Conservation (phyloP, 2,888 invertebrate genomes). For the Caenorhabditis becei region DNA sequence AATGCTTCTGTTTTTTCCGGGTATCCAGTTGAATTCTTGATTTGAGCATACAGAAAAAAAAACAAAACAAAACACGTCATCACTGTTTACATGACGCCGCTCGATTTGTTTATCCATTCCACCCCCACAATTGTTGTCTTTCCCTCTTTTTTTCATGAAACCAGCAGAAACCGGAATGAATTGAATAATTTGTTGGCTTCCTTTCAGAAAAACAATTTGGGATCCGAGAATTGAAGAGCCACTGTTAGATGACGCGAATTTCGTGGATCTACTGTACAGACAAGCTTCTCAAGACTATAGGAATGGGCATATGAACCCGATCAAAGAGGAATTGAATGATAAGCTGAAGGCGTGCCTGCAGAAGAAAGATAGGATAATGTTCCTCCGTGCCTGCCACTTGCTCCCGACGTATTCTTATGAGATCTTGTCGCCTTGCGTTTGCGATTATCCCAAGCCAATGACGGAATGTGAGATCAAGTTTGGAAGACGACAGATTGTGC, state of each 20-base stretch:
- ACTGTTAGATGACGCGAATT: constrained; percentile 70
- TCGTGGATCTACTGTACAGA: constrained; percentile 70
- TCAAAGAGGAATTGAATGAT: constrained; percentile 49
- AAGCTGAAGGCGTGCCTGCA: constrained; percentile 52
- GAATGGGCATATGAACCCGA: constrained; percentile 34
- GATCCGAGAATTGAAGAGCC: constrained; percentile 74
- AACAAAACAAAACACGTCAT: neutral
- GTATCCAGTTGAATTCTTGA: too few species aligned
- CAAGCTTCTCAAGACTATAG: constrained; percentile 68
- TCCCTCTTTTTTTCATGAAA: neutral
- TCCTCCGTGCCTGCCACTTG: constrained; percentile 89
- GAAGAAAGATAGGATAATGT: constrained; percentile 83
- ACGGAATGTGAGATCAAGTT: constrained; percentile 87
- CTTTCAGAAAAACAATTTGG: constrained; percentile 72
- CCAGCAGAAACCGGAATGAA: constrained; percentile 3
- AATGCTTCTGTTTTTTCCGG: too few species aligned
- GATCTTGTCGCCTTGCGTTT: constrained; percentile 86
- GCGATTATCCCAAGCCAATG: constrained; percentile 58
- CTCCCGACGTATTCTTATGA: constrained; percentile 93
- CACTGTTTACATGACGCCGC: neutral
- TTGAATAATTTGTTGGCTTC: neutral
- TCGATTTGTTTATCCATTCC: neutral
- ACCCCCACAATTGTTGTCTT: neutral
- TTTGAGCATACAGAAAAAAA: too few species aligned
- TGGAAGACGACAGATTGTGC: constrained; percentile 84